Percentiles rank a stretch among this genome's conserved stretches.
phyloP scores from a whole-genome alignment of 2,888 invertebrate genomes.

The Lasioglossum vierecki region DNA sequence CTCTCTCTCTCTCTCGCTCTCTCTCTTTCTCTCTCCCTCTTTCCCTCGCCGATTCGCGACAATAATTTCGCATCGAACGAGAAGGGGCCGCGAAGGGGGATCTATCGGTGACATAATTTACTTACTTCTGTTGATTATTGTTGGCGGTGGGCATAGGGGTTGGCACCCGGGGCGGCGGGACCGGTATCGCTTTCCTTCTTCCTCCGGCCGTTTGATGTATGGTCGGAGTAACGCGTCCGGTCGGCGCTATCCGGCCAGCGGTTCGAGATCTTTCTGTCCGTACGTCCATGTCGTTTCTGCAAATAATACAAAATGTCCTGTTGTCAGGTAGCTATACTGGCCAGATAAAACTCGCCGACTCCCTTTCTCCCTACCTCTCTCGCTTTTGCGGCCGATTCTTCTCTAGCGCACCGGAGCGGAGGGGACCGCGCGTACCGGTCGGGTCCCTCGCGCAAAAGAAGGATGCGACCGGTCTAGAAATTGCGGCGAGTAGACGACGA shows the following conservation, averaged over 20 bases:
- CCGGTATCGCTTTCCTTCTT: conserved; percentile 84
- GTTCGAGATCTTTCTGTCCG: conserved; percentile 80
- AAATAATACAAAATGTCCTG: conserved; percentile 38
- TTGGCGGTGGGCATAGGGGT: conserved; percentile 86
- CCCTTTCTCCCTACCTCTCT: not conserved
- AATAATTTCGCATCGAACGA: not conserved
- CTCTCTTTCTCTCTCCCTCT: not conserved
- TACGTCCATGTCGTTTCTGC: conserved; percentile 77
- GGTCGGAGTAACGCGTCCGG: conserved; percentile 80
- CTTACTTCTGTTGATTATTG: conserved; percentile 85
- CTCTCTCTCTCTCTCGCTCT: not conserved
- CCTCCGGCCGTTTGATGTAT: conserved; percentile 78
- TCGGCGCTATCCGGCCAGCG: conserved; percentile 80
- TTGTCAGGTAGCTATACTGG: conserved; percentile 19
- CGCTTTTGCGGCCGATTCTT: conserved; percentile 37
- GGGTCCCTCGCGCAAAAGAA: not conserved
- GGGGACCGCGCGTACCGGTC: not conserved
- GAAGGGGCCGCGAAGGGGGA: not conserved
- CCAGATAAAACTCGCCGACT: conserved; percentile 24
- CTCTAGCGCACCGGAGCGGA: not conserved
- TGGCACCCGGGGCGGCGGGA: conserved; percentile 86
- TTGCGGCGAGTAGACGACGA: conserved; percentile 44
- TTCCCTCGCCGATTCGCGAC: not conserved
- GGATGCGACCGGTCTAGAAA: conserved; percentile 33
- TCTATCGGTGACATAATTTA: conserved; percentile 48